Evolutionary conservation across 2,113 vertebrate species (phyloP).

Genomic region (Jaculus jaculus): DNA sequence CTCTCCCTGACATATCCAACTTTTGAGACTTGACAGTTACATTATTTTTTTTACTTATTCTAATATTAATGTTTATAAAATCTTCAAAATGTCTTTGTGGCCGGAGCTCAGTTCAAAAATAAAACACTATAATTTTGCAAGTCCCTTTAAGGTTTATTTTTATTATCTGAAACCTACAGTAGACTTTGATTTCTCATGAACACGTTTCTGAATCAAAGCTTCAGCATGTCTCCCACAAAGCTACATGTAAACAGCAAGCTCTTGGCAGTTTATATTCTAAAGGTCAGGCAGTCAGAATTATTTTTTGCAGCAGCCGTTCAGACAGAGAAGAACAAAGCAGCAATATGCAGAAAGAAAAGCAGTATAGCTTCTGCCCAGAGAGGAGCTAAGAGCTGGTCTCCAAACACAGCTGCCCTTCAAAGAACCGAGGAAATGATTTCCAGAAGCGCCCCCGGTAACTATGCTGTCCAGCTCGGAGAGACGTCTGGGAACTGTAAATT

Average conservation of each 20-base stretch:
- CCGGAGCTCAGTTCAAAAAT: conserved; percentile 31
- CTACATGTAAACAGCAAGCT: conserved; percentile 7
- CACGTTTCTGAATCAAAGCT: conserved; percentile 38
- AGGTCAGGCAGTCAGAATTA: conserved; percentile 79
- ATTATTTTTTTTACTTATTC: conserved; percentile 30
- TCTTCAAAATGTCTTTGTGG: background rate
- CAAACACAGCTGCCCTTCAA: conserved; percentile 37
- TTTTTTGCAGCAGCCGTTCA: conserved; percentile 61
- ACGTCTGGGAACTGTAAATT: conserved; percentile 71
- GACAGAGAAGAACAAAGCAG: conserved; percentile 56
- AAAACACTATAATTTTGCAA: conserved; percentile 2
- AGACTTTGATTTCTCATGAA: conserved; percentile 38
- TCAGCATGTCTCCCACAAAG: conserved; percentile 42
- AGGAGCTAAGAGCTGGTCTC: conserved; percentile 24
- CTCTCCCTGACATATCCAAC: background rate
- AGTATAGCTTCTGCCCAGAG: background rate
- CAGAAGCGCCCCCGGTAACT: conserved; percentile 64
- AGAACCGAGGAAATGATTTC: conserved; percentile 59
- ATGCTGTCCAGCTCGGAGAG: conserved; percentile 32
- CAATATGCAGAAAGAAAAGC: conserved; percentile 51
- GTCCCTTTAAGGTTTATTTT: conserved; percentile 40
- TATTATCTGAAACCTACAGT: conserved; percentile 26
- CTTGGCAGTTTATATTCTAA: conserved; percentile 49
- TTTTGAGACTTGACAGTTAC: background rate
- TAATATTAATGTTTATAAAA: conserved; percentile 18